A percentile compares a stretch with the other conserved stretches of the same genome.
Conservation (phyloP, 1,140 invertebrate genomes). For the Gonatopus flavifemur region DNA sequence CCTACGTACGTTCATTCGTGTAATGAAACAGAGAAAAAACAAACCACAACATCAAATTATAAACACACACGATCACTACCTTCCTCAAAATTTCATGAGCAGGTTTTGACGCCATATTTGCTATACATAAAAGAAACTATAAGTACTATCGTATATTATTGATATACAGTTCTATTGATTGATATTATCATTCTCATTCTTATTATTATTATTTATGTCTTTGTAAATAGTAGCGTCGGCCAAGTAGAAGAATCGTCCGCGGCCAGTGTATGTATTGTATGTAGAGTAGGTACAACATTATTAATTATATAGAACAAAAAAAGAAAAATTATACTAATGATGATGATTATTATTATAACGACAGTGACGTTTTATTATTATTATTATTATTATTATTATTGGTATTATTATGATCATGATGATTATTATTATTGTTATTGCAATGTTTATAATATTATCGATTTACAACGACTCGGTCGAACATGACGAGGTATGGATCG, state of each 20-base stretch:
- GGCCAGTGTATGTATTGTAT: constrained; percentile 59
- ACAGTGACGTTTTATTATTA: constrained; percentile 29
- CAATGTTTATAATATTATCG: constrained; percentile 51
- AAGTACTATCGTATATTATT: too few relatives aligned
- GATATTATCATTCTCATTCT: too few relatives aligned
- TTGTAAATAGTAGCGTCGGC: constrained; percentile 58
- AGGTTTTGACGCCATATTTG: too few relatives aligned
- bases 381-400: constrained; percentile 23
- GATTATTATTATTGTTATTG: constrained; percentile 52
- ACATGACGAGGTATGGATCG: constrained; percentile 31
- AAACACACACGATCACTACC: too few relatives aligned
- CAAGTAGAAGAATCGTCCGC: constrained; percentile 39
- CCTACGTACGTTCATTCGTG: too few relatives aligned
- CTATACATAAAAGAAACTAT: constrained; percentile 51
- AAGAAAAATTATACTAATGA: constrained; percentile 51
- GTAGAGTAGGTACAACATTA: constrained; percentile 56
- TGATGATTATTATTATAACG: constrained; percentile 35
- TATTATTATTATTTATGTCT: constrained; percentile 59
- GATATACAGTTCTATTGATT: too few relatives aligned
- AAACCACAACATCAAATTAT: too few relatives aligned
- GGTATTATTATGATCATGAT: constrained; percentile 15
- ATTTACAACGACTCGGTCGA: constrained; percentile 36
- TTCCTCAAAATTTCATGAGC: too few relatives aligned
- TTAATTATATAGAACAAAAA: constrained; percentile 45
- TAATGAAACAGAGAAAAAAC: too few relatives aligned